Base-by-base conservation (phyloP, 2,113 vertebrate genomes). In the Dryoscopus gambensis region DNA sequence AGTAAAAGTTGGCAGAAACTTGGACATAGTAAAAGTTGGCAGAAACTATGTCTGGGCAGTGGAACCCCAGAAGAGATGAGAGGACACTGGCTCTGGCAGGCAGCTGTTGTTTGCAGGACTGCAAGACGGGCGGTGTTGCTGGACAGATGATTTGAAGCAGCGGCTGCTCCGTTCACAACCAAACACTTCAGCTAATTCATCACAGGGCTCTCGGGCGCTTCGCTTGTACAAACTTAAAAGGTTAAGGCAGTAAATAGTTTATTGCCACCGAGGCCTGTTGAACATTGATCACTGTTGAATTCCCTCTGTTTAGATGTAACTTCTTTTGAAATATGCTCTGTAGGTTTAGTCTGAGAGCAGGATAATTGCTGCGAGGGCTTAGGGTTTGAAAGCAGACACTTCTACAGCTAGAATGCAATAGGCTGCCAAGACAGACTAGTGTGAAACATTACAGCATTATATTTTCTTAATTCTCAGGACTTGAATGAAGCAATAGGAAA, bases 241-340 rank as follows among this genome's bases (percentile, higher is more conserved):
- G 95, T 94, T 94, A 67, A 91, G 71, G 86, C 94, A 92, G 95
- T 97, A 96, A 95, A 97, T 94, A 89, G 97, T 98, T 97, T 96
- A 95, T 96, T 84, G 93, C 94, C 76, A 63, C 67, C 25, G 70
- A 95, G 95, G 90, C 90, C 94, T 13, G 9, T 19, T 89, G 83
- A 78, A 70, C 84, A 87, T 93, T 83, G 83, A 93, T 97, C 85
- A 95, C 89, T 56, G 82, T 6, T 93, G 87, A 94, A 40, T 92
- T 74, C 85, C 70, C 81, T 93, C 87, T 95, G 90, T 93, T 95
- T 97, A 95, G 90, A 73, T 95, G 87, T 91, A 59, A 28, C 71
- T 56, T 76, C 91, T 92, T 97, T 97, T 93, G 94, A 96, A 96
- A 94, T 93, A 44, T 20, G 65, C 75, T 96, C 37, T 60, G 39